Percentiles rank a stretch among this genome's conserved stretches.
phyloP scores from a whole-genome alignment of 2,797 vertebrate species.

The Lithobates sylvaticus region DNA sequence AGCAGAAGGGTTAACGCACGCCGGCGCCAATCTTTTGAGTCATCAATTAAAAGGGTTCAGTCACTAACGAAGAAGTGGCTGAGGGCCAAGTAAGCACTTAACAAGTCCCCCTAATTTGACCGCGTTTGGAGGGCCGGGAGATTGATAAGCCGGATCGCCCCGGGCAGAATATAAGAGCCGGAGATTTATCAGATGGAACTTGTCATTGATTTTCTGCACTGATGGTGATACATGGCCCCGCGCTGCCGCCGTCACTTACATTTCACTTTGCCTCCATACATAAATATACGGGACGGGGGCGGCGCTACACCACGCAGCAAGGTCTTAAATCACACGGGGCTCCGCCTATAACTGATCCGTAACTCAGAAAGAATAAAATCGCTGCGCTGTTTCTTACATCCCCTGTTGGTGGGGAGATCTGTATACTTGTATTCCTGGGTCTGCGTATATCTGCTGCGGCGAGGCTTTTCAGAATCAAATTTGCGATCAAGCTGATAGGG shows the following conservation, averaged over 20 bases:
- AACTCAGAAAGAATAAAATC: too few relatives aligned
- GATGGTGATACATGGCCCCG: background rate
- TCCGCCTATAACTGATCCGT: too few relatives aligned
- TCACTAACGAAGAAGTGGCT: slow-evolving; percentile 25
- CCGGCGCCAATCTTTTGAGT: slow-evolving; percentile 7
- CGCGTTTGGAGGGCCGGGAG: background rate
- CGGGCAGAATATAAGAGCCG: background rate
- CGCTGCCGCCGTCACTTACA: background rate
- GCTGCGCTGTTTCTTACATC: too few relatives aligned
- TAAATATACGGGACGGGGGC: background rate
- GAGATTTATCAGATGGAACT: slow-evolving; percentile 37
- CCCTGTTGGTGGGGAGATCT: too few relatives aligned
- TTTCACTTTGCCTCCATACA: background rate
- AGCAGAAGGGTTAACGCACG: slow-evolving; percentile 23
- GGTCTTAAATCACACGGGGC: too few relatives aligned
- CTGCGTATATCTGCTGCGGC: too few relatives aligned
- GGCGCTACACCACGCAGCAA: too few relatives aligned
- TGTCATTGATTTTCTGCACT: slow-evolving; percentile 24
- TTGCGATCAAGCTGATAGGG: too few relatives aligned
- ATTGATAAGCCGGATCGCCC: slow-evolving; percentile 22
- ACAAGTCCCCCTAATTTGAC: slow-evolving; percentile 26
- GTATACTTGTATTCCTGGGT: too few relatives aligned
- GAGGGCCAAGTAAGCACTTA: slow-evolving; percentile 47
- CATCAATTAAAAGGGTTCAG: slow-evolving; percentile 24
- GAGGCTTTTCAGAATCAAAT: too few relatives aligned